Base-by-base conservation (phyloP, 1,140 invertebrate genomes). In the Coelopa frigida region DNA sequence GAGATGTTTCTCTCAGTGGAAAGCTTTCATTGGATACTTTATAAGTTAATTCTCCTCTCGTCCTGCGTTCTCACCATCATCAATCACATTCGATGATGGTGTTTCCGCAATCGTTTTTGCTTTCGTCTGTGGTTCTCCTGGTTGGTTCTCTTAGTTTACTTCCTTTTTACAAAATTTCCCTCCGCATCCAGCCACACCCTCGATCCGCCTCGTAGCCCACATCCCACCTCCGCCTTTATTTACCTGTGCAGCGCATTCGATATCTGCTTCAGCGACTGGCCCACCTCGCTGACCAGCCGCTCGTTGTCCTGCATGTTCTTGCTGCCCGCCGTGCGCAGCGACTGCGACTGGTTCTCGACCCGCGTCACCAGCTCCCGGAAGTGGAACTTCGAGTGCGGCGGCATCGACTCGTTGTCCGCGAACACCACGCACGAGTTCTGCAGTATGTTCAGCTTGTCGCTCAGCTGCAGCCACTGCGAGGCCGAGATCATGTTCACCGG, bases 331-430 rank as follows among this genome's bases (percentile, higher is more conserved):
- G 82, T 82, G 35, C 86, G 77, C 44, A 91, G 59, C 54, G 81
- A 78, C 50, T 85, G 77, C 17, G 85, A 85, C 62, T 92, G 85
- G 3, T 76, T 75, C 61, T 94, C 89, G 18, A 96, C 73, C 7
- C 84, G 75, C 0, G 83, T 81, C 4, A 94, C 78, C 43, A 94
- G 73, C 62, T 94, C 90, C 8, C 89, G 82, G 57, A 93, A 84
- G 54, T 91, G 88, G 66, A 95, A 92, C 46, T 91, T 84, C 21
- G 85, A 81, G 59, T 90, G 88, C 14, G 90, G 86, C 15, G 89
- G 82, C 50, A 90, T 84, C 3, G 84, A 78, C 24, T 73, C 74
- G 49, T 85, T 83, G 47, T 75, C 74, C 2, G 75, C 76, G 44
- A 85, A 84, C 31, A 78, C 79, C 29, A 79, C 73, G 65, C 88